Base-by-base conservation (phyloP, 2,113 vertebrate genomes). In the Scolopax mira region DNA sequence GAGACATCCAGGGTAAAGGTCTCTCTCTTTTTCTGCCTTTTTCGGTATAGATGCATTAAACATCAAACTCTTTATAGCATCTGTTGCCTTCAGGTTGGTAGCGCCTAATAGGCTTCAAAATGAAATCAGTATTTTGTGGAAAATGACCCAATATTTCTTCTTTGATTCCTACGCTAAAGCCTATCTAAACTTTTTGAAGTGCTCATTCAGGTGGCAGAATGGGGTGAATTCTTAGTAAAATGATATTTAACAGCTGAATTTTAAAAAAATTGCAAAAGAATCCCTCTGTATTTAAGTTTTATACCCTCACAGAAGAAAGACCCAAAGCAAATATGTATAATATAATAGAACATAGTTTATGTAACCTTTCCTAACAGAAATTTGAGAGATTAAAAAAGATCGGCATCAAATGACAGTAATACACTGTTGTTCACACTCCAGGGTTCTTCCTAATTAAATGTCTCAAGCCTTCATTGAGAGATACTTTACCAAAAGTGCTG, bases 361-460 rank as follows among this genome's bases (percentile, higher is more conserved):
- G 65, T 93, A 92, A 94, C 67, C 55, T 83, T 86, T 64, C 52
- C 61, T 90, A 71, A 57, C 28, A 89, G 73, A 92, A 85, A 86
- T 86, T 67, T 37, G 66, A 71, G 87, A 71, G 48, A 74, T 85
- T 88, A 90, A 83, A 89, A 51, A 94, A 91, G 57, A 67, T 75
- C 3, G 7, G 30, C 39, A 90, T 96, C 83, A 79, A 80, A 71
- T 93, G 79, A 81, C 44, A 57, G 49, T 49, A 89, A 72, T 72
- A 23, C 16, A 70, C 46, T 81, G 33, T 88, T 94, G 79, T 81
- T 94, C 77, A 88, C 83, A 60, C 88, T 92, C 69, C 79, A 84
- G 72, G 72, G 64, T 81, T 69, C 75, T 96, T 81, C 82, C 52
- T 94, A 90, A 94, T 94, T 93, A 95, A 95, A 92, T 92, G 55